Percentiles rank a stretch among this genome's conserved stretches.
Evolutionary conservation across 2,888 invertebrate genomes (phyloP).

Genomic region (Agriopis marginaria): DNA sequence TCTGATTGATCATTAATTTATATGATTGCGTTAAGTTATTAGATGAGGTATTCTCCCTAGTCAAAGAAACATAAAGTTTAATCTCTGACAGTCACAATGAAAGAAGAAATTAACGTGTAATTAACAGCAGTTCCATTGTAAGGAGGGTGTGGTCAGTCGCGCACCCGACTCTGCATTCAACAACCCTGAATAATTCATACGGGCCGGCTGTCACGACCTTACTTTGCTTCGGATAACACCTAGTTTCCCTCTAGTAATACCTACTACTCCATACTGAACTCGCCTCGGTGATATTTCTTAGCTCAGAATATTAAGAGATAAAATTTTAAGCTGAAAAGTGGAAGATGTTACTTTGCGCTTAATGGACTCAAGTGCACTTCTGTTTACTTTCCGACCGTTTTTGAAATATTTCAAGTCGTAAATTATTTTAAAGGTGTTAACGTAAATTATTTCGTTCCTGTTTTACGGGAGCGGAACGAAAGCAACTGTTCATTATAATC

Average conservation of each 20-base stretch:
- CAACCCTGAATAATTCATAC: conserved; percentile 76
- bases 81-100: conserved; percentile 40
- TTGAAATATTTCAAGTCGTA: conserved; percentile 36
- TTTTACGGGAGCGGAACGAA: not conserved
- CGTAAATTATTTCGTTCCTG: conserved; percentile 11
- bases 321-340: conserved; percentile 49
- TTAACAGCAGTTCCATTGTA: conserved; percentile 51
- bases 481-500: not conserved
- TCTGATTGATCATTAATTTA: not conserved
- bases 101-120: conserved; percentile 47
- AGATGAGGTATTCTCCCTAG: conserved; percentile 21
- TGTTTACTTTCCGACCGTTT: conserved; percentile 40
- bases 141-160: conserved; percentile 59
- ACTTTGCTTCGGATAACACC: conserved; percentile 59
- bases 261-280: conserved; percentile 31
- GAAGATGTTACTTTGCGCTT: conserved; percentile 52
- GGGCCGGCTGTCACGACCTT: conserved; percentile 65
- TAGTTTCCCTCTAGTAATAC: conserved; percentile 48
- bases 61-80: conserved; percentile 41
- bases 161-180: conserved; percentile 61
- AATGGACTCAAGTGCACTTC: conserved; percentile 57
- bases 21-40: conserved; percentile 14
- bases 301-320: conserved; percentile 50
- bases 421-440: conserved; percentile 30
- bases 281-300: conserved; percentile 43